Conservation (phyloP, 2,797 vertebrate genomes). For the Oreochromis mossambicus region DNA sequence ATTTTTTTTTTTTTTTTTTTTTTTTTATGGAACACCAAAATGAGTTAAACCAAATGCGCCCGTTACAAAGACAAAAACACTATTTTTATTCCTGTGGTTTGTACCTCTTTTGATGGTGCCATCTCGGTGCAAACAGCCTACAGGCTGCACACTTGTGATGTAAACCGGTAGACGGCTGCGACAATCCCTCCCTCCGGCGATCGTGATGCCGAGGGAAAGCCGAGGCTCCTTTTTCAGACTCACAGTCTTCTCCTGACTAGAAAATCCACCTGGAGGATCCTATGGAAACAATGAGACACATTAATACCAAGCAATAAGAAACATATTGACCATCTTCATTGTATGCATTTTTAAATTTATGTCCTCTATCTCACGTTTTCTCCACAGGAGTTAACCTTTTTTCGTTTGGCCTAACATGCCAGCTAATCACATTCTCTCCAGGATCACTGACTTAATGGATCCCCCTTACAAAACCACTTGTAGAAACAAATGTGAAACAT, state of each 20-base stretch:
- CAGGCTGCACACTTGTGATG: slow-evolving; percentile 90
- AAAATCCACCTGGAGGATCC: slow-evolving; percentile 85
- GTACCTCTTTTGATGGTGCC: slow-evolving; percentile 89
- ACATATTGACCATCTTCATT: not conserved
- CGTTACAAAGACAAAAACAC: not conserved
- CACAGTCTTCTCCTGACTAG: slow-evolving; percentile 85
- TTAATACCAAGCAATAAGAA: not conserved
- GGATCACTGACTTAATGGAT: slow-evolving; percentile 40
- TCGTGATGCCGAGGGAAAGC: slow-evolving; percentile 91
- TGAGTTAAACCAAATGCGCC: not conserved
- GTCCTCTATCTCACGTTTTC: not conserved
- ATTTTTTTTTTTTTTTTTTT: too few relatives aligned
- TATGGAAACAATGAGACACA: slow-evolving; percentile 31
- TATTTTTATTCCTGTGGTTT: not conserved
- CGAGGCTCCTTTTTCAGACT: slow-evolving; percentile 89
- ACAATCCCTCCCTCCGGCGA: slow-evolving; percentile 88
- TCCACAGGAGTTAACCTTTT: not conserved
- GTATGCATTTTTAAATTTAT: not conserved
- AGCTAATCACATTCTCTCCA: not conserved
- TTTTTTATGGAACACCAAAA: not conserved
- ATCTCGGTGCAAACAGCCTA: slow-evolving; percentile 89
- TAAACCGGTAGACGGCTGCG: slow-evolving; percentile 88
- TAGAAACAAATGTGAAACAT: slow-evolving; percentile 77
- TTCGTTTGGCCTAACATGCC: not conserved
- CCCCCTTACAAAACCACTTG: slow-evolving; percentile 53